Evolutionary conservation across 2,888 invertebrate species (phyloP).

Genomic region (Cerastis leucographa): DNA sequence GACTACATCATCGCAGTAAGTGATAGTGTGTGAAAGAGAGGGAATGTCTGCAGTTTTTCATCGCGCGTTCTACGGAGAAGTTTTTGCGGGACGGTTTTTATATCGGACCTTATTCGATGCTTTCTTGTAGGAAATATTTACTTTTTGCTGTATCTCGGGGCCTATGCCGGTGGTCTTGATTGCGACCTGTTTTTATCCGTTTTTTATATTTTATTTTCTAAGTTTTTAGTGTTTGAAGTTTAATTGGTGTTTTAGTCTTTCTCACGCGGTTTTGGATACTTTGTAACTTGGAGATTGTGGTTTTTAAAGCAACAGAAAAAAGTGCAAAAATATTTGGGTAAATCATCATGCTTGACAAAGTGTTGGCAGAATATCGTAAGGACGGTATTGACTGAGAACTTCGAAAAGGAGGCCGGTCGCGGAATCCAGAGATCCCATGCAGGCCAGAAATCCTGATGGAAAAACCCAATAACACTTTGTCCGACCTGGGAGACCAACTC

Average conservation of each 20-base stretch:
- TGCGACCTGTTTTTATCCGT: slow-evolving; percentile 40
- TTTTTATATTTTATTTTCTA: slow-evolving; percentile 28
- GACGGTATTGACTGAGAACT: too few species aligned
- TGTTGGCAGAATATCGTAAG: too few species aligned
- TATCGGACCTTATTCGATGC: slow-evolving; percentile 75
- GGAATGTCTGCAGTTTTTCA: slow-evolving; percentile 83
- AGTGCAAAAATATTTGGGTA: too few species aligned
- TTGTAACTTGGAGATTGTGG: neutral
- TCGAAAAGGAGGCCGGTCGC: neutral
- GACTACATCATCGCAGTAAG: slow-evolving; percentile 59
- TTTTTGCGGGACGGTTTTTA: slow-evolving; percentile 84
- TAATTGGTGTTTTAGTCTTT: slow-evolving; percentile 15
- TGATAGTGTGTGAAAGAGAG: slow-evolving; percentile 82
- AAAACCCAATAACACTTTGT: too few species aligned
- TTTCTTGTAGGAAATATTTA: slow-evolving; percentile 79
- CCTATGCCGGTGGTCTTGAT: slow-evolving; percentile 79
- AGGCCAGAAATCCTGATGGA: too few species aligned
- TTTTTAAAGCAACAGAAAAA: neutral
- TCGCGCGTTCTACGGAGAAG: slow-evolving; percentile 70
- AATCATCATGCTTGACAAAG: neutral
- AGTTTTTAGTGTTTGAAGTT: slow-evolving; percentile 21
- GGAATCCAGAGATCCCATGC: too few species aligned
- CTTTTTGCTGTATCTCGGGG: slow-evolving; percentile 69
- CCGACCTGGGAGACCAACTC: too few species aligned
- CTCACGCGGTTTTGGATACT: too few species aligned